Evolutionary conservation across 2,113 vertebrate species (phyloP).

Genomic region (Corythornis madagascariensis): DNA sequence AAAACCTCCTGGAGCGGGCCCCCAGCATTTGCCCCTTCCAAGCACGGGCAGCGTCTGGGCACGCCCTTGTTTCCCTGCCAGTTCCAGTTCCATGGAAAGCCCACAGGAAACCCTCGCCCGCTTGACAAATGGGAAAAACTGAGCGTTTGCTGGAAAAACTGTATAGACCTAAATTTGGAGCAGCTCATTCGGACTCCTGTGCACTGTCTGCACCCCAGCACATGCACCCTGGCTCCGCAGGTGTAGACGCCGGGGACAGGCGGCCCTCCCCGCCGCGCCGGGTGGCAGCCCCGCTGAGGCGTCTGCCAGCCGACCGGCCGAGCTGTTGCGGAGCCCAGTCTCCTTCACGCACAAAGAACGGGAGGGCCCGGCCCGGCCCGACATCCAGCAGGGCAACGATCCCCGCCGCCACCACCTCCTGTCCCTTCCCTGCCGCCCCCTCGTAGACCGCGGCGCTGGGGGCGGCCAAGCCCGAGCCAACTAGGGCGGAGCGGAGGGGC

Average conservation of each 20-base stretch:
- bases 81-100: not conserved
- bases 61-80: not conserved
- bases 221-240: not conserved
- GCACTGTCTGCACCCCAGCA: not conserved
- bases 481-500: not conserved
- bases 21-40: not conserved
- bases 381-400: not conserved
- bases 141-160: not conserved
- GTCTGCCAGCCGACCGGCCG: not conserved
- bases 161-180: not conserved
- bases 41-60: not conserved
- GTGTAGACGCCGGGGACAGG: not conserved
- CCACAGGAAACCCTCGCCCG: not conserved
- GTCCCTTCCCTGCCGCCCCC: not conserved
- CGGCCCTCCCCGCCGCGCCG: not conserved
- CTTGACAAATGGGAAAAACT: not conserved
- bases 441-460: not conserved
- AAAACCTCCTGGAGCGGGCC: not conserved
- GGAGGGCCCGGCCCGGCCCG: rapidly evolving
- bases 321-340: rapidly evolving
- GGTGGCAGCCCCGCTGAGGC: not conserved
- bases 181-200: not conserved
- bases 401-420: not conserved
- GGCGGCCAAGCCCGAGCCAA: not conserved
- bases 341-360: not conserved